Base-by-base conservation (phyloP, 2,797 vertebrate genomes). In the Enteromius anoplus region DNA sequence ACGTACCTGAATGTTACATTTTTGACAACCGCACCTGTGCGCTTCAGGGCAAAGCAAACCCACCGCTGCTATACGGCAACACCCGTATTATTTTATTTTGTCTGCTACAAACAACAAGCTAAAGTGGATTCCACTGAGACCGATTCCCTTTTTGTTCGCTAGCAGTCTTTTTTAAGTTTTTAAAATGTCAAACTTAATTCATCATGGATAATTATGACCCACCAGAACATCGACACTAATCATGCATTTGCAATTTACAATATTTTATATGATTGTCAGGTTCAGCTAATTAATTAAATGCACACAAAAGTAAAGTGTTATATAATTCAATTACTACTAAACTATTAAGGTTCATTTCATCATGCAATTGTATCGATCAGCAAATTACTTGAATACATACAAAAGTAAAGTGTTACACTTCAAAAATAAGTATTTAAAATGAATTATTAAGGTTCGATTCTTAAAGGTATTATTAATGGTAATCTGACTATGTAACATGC, bases 11-110 rank as follows among this genome's bases (percentile, higher is more conserved):
- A 65, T 78, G 60, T 78, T 78, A 78, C 42, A 32, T 12, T 78
- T 78, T 47, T 51, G 42, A 78, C 26, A 11, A 32, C 45, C 62
- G 10, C 75, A 65, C 75, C 75, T 78, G 60, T 47, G 58, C 65
- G 60, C 75, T 78, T 49, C 23, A 65, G 75, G 75, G 60, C 75
- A 78, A 34, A 78, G 40, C 75, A 77, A 77, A 77, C 42, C 75
- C 47, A 49, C 42, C 2, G 3, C 42, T 65, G 9, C 17, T 65
- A 45, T 21, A 17, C 32, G 42, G 42, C 17, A 64, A 78, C 42
- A 65, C 75, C 75, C 75, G 11, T 64, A 29, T 47, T 21, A 17
- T 21, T 75, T 45, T 64, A 64, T 17, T 76, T 60, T 76, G 26
- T 78, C 26, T 64, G 11, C 60, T 49, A 64, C 40, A 64, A 65